Percentiles rank a stretch among this genome's conserved stretches.
Evolutionary conservation across 2,113 vertebrate genomes (phyloP).

Genomic region (Ochotona princeps): DNA sequence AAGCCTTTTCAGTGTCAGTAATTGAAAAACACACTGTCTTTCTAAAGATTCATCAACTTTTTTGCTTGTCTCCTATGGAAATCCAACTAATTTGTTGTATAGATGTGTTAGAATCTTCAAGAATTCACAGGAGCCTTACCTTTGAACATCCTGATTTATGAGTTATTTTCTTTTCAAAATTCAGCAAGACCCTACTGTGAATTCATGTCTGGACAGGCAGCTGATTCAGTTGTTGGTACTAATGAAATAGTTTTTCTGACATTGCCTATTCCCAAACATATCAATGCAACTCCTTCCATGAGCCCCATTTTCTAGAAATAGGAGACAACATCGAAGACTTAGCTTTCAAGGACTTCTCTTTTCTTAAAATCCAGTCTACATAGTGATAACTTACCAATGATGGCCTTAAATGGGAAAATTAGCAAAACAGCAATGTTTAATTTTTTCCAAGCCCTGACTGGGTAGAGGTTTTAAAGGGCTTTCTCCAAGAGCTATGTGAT

Average conservation of each 20-base stretch:
- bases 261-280: neutral
- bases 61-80: conserved; percentile 32
- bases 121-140: neutral
- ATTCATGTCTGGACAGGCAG: neutral
- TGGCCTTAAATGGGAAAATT: conserved; percentile 58
- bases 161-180: neutral
- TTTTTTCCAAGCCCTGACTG: conserved; percentile 53
- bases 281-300: neutral
- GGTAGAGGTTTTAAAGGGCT: conserved; percentile 13
- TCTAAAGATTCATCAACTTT: conserved; percentile 37
- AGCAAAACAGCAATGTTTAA: conserved; percentile 56
- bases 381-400: neutral
- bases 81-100: neutral
- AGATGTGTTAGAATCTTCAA: neutral
- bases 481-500: conserved; percentile 43
- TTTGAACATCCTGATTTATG: neutral
- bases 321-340: conserved; percentile 29
- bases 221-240: neutral
- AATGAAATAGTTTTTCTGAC: neutral
- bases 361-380: conserved; percentile 54
- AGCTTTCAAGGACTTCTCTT: neutral
- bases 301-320: conserved; percentile 38
- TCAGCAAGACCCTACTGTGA: neutral
- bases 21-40: conserved; percentile 62
- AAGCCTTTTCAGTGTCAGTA: conserved; percentile 40